phyloP scores from a whole-genome alignment of 1,140 invertebrate genomes.

The Sarcophaga peregrina region DNA sequence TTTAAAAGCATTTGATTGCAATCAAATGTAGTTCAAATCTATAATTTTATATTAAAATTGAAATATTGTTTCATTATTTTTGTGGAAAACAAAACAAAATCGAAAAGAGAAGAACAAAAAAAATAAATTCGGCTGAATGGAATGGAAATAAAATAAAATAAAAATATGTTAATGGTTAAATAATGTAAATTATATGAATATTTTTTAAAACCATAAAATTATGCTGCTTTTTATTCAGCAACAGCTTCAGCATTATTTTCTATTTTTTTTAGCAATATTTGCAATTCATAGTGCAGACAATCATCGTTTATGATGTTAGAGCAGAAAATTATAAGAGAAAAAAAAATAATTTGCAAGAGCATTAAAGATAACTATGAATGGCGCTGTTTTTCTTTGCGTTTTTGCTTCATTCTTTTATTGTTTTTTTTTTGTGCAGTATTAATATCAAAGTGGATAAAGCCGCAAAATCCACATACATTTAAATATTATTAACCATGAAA shows the following conservation, averaged over 20 bases:
- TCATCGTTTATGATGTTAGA: not conserved
- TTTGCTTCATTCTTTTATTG: not conserved
- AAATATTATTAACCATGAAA: constrained; percentile 17
- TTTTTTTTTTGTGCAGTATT: constrained; percentile 19
- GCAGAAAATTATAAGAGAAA: not conserved
- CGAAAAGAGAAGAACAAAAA: no score
- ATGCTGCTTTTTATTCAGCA: not conserved
- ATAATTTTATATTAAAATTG: no score
- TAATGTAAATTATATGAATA: constrained; percentile 34
- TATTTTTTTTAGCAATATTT: constrained; percentile 4
- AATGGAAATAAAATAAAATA: no score
- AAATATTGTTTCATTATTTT: no score
- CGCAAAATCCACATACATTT: constrained; percentile 25
- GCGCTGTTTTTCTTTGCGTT: no score
- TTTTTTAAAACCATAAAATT: constrained; percentile 35
- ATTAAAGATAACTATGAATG: not conserved
- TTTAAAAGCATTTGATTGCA: no score
- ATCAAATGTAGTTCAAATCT: no score
- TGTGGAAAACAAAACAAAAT: no score
- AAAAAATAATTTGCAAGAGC: constrained; percentile 12
- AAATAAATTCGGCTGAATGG: no score
- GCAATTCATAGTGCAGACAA: constrained; percentile 27
- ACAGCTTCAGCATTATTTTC: not conserved
- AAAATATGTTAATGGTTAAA: constrained; percentile 22
- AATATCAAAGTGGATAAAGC: constrained; percentile 35